These are phyloP conservation scores for Gorsachius goisagi DNA, from an alignment of 2,113 vertebrate species.

Conservation along the genomic window DNA sequence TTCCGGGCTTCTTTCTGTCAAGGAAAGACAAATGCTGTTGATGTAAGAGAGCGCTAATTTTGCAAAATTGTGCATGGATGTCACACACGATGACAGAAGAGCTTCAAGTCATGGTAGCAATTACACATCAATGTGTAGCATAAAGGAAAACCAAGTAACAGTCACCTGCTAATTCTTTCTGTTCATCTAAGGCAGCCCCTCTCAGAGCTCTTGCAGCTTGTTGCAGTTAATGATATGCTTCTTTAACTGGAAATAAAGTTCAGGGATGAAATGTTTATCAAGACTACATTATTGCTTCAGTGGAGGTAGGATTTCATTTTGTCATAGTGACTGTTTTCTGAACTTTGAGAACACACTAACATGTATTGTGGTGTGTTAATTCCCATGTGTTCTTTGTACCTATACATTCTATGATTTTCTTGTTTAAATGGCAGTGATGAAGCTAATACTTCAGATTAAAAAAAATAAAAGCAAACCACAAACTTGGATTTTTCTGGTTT, in stretches of 20 bases:
- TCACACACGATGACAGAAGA: not conserved
- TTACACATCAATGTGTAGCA: not conserved
- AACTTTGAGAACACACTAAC: not conserved
- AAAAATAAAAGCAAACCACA: not conserved
- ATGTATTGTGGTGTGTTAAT: not conserved
- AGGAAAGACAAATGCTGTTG: not conserved
- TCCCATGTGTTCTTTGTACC: not conserved
- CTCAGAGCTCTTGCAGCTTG: not conserved
- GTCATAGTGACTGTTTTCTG: not conserved
- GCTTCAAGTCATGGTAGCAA: not conserved
- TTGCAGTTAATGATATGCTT: not conserved
- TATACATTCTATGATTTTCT: not conserved
- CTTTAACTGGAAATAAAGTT: not conserved
- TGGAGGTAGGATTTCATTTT: not conserved
- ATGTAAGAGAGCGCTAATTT: not conserved
- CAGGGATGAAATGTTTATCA: not conserved
- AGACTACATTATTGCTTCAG: not conserved
- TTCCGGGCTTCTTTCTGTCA: not conserved
- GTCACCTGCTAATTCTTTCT: not conserved
- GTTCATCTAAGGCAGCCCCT: not conserved
- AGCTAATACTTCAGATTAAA: not conserved
- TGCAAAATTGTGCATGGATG: not conserved
- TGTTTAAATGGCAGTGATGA: not conserved
- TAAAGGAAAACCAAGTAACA: not conserved
- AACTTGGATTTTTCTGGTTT: not conserved